A percentile compares a stretch with the other conserved stretches of the same genome.
Evolutionary conservation across 2,113 vertebrate genomes (phyloP).

Genomic region (Scophthalmus maximus): DNA sequence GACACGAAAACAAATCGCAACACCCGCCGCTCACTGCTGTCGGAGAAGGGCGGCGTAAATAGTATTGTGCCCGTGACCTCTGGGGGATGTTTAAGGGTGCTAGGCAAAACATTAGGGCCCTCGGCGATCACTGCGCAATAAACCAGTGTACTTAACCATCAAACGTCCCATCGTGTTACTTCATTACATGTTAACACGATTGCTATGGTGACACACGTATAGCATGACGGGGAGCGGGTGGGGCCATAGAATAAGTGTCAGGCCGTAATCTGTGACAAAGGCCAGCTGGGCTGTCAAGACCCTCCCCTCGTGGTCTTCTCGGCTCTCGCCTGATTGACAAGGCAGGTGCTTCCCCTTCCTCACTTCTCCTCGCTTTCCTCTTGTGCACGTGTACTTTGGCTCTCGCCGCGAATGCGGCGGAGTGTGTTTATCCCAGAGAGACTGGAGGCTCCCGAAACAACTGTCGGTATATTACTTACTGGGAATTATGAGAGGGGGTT

Average conservation of each 20-base stretch:
- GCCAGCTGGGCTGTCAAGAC: constrained; percentile 18
- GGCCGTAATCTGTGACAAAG: constrained; percentile 31
- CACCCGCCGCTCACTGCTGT: constrained; percentile 60
- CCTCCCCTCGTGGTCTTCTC: constrained; percentile 2
- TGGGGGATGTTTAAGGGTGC: constrained; percentile 3
- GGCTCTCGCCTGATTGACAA: constrained; percentile 42
- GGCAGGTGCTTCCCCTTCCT: constrained; percentile 48
- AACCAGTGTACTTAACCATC: constrained; percentile 25
- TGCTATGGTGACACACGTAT: constrained; percentile 21
- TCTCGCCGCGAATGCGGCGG: not conserved
- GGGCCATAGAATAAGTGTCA: constrained; percentile 20
- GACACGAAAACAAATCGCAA: constrained; percentile 47
- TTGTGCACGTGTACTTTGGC: not conserved
- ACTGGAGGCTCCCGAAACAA: constrained; percentile 5
- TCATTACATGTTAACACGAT: constrained; percentile 53
- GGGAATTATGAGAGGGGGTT: not conserved
- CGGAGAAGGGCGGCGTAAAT: constrained; percentile 35
- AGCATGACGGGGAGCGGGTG: not conserved
- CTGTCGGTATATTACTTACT: not conserved
- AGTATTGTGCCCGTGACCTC: constrained; percentile 47
- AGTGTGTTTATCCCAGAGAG: constrained; percentile 3
- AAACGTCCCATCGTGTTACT: constrained; percentile 34
- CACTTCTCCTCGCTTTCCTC: not conserved
- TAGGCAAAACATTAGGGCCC: constrained; percentile 6
- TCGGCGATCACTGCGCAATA: constrained; percentile 20